Base-by-base conservation (phyloP, 2,797 vertebrate genomes). In the Bradypodion pumilum region DNA sequence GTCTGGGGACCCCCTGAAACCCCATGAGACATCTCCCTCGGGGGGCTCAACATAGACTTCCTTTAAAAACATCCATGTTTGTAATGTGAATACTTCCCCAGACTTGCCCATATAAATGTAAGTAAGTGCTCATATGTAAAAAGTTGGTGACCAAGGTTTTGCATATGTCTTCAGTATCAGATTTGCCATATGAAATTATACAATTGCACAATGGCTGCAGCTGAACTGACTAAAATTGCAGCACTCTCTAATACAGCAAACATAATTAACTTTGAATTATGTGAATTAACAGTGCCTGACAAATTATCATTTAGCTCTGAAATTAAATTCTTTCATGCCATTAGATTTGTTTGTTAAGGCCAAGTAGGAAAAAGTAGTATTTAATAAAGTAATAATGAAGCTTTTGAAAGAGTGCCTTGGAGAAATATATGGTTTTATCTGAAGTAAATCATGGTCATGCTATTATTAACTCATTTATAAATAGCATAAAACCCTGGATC, bases 201-300 rank as follows among this genome's bases (percentile, higher is more conserved):
- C 93, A 91, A 94, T 94, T 94, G 94, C 92, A 93, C 94, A 95
- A 95, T 95, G 94, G 88, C 91, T 94, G 89, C 92, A 95, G 92
- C 90, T 95, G 92, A 94, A 94, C 89, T 94, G 93, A 96, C 93
- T 91, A 94, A 95, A 96, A 96, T 96, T 95, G 95, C 89, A 60
- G 81, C 86, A 95, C 87, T 94, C 91, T 88, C 89, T 95, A 95
- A 95, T 96, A 95, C 94, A 63, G 35, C 93, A 96, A 96, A 96
- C 92, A 95, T 94, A 96, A 97, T 97, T 96, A 96, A 96, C 95
- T 96, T 96, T 96, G 95, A 96, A 96, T 97, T 96, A 96, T 93
- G 91, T 95, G 95, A 97, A 95, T 96, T 96, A 96, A 96, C 94
- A 95, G 91, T 91, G 95, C 95, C 92, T 96, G 95, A 96, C 94